Evolutionary conservation across 2,113 vertebrate genomes (phyloP).

Genomic region (Marmota monax): DNA sequence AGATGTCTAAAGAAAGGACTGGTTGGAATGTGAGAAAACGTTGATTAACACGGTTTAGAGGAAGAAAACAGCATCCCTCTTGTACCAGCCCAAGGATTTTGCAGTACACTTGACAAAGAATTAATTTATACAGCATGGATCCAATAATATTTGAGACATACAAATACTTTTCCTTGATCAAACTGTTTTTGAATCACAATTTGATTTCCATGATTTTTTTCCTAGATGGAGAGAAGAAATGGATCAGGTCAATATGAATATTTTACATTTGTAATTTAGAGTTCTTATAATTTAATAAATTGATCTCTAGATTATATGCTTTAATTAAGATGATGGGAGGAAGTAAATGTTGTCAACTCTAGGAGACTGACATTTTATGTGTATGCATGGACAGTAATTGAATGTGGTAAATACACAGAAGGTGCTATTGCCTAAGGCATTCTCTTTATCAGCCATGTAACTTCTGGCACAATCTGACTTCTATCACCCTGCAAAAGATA

Average conservation of each 20-base stretch:
- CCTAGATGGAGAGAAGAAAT: background rate
- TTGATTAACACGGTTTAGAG: background rate
- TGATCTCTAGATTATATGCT: background rate
- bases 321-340: background rate
- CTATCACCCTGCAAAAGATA: background rate
- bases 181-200: background rate
- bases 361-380: background rate
- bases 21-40: background rate
- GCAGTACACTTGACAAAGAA: background rate
- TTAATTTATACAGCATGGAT: background rate
- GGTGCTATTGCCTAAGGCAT: background rate
- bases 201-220: background rate
- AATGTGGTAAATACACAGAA: background rate
- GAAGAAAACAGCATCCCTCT: background rate
- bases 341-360: background rate
- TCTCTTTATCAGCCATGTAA: background rate
- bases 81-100: background rate
- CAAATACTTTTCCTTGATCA: background rate
- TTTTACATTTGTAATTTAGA: background rate
- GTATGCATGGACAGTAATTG: background rate
- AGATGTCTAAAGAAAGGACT: background rate
- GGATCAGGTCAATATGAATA: background rate
- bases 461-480: background rate
- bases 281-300: background rate
- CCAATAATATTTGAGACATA: background rate